These are phyloP conservation scores for Pampus argenteus DNA, from an alignment of 2,797 vertebrate genomes.

Conservation along the genomic window DNA sequence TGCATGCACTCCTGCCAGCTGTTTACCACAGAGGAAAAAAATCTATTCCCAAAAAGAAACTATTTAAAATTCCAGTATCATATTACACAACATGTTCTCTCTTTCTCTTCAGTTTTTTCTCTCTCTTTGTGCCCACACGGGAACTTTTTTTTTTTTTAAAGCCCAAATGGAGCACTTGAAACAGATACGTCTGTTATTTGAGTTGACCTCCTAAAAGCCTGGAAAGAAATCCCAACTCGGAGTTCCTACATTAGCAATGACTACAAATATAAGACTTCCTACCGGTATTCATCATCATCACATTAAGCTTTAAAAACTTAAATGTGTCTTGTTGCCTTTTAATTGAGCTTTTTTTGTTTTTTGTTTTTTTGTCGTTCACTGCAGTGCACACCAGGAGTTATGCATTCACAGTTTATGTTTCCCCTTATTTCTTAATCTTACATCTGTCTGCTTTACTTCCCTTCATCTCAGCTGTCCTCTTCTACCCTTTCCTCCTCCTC, in stretches of 20 bases:
- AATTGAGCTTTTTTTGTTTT: conserved; percentile 7
- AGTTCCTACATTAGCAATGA: conserved; percentile 67
- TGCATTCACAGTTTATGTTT: conserved; percentile 10
- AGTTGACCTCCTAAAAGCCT: conserved; percentile 70
- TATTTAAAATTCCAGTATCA: conserved; percentile 35
- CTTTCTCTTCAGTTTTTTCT: conserved; percentile 21
- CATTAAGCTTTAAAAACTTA: conserved; percentile 43
- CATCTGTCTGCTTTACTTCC: conserved; percentile 19
- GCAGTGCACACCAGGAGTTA: not conserved
- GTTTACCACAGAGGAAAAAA: conserved; percentile 11
- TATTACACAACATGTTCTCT: conserved; percentile 32
- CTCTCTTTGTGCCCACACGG: conserved; percentile 31
- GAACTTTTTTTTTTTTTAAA: conserved; percentile 50
- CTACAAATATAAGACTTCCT: conserved; percentile 71
- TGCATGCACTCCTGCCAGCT: conserved; percentile 1
- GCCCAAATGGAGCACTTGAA: conserved; percentile 60
- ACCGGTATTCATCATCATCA: too few relatives aligned
- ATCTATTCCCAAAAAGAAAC: conserved; percentile 31
- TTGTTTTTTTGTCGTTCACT: too few relatives aligned
- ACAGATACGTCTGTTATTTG: conserved; percentile 61
- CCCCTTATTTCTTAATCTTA: conserved; percentile 27
- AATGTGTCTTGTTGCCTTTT: conserved; percentile 1
- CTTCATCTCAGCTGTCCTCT: conserved; percentile 21
- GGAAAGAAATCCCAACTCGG: conserved; percentile 50
- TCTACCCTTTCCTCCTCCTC: not conserved